A percentile compares a stretch with the other conserved stretches of the same genome.
Conservation (phyloP, 1,140 invertebrate species). For the Adoxophyes honmai region DNA sequence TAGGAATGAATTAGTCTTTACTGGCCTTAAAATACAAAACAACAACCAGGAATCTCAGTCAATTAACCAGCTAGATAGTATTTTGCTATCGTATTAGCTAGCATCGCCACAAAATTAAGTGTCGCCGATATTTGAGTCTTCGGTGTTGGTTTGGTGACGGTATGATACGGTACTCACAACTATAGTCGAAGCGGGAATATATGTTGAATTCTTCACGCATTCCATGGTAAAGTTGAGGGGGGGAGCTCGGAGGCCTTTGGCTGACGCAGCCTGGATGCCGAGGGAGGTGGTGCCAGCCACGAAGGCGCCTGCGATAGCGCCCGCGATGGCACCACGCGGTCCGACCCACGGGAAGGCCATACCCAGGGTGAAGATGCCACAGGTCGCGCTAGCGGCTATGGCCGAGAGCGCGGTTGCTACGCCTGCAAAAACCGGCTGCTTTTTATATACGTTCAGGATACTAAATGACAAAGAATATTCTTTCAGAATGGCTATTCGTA, state of each 20-base stretch:
- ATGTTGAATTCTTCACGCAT: constrained; percentile 40
- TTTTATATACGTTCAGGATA: too few species aligned
- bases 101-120: too few species aligned
- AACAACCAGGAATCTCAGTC: too few species aligned
- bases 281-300: constrained; percentile 78
- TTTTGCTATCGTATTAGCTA: too few species aligned
- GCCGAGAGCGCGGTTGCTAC: constrained; percentile 88
- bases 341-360: constrained; percentile 92
- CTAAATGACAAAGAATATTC: too few species aligned
- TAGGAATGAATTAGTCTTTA: too few species aligned
- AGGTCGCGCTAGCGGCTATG: constrained; percentile 89
- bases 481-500: too few species aligned
- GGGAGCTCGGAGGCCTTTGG: constrained; percentile 40
- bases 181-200: background rate
- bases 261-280: constrained; percentile 72
- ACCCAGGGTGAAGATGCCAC: constrained; percentile 91
- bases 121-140: too few species aligned
- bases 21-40: too few species aligned
- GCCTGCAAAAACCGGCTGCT: constrained; percentile 75
- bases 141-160: too few species aligned
- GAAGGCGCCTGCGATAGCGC: constrained; percentile 77
- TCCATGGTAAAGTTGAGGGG: constrained; percentile 34
- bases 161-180: constrained; percentile 2
- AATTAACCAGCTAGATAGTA: too few species aligned
- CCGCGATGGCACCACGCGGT: constrained; percentile 79